Evolutionary conservation across 2,113 vertebrate species (phyloP), one percentile per base, ranked within the genome.

Genomic region (Pollachius pollachius): DNA sequence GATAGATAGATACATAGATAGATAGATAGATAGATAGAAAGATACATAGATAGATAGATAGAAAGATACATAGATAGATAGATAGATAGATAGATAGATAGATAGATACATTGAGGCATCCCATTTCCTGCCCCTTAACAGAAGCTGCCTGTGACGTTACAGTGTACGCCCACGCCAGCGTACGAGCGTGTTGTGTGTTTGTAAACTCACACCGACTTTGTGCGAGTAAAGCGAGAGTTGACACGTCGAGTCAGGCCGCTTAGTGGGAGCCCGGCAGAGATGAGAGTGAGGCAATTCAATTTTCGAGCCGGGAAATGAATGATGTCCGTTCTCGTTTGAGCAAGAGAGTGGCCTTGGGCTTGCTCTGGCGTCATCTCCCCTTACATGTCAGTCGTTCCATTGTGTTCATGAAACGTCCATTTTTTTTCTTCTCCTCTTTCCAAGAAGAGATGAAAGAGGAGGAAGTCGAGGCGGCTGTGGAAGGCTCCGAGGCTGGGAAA

Each of bases 291-390:
- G 92, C 91, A 93, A 93, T 93, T 91, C 27, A 27, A 27, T 27
- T 27, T 27, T 27, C 91, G 87, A 89, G 88, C 86, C 87, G 90
- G 89, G 87, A 92, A 92, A 93, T 91, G 92, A 93, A 87, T 81
- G 81, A 91, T 88, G 90, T 92, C 89, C 88, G 87, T 86, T 89
- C 83, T 90, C 86, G 88, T 93, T 93, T 90, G 87, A 88, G 88
- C 66, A 69, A 72, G 79, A 69, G 68, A 17, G 74, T 72, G 84
- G 80, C 78, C 85, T 41, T 72, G 66, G 62, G 77, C 74, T 81
- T 70, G 18, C 74, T 71, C 77, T 73, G 71, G 86, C n/a, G 71
- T 76, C 87, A 76, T 67, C 70, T 79, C 76, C 75, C 76, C 78
- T 84, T 81, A 84, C 68, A 77, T 76, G 82, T 84, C 85, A 80